A percentile compares a stretch with the other conserved stretches of the same genome.
phyloP scores from a whole-genome alignment of 2,888 invertebrate species.

The Petrophora chlorosata region DNA sequence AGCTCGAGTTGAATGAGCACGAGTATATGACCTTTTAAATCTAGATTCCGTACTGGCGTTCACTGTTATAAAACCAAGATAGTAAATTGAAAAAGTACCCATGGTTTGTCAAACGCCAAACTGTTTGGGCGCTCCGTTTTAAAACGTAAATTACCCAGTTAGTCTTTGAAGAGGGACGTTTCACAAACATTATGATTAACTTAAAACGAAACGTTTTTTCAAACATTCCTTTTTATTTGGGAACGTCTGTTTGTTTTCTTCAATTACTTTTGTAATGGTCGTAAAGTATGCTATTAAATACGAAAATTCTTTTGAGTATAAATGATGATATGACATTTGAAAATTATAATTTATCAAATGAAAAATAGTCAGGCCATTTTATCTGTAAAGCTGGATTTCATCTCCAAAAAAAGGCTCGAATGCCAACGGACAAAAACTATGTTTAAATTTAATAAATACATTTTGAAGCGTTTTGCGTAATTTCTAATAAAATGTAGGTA shows the following conservation, averaged over 20 bases:
- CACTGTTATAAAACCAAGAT: slow-evolving; percentile 20
- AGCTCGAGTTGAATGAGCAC: neutral
- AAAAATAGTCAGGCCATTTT: too few species aligned
- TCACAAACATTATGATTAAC: slow-evolving; percentile 9
- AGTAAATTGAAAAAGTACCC: slow-evolving; percentile 51
- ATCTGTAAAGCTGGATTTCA: too few species aligned
- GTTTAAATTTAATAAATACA: too few species aligned
- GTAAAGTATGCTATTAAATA: slow-evolving; percentile 5
- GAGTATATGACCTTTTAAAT: neutral
- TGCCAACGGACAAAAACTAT: too few species aligned
- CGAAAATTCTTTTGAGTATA: too few species aligned
- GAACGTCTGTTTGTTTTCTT: slow-evolving; percentile 25
- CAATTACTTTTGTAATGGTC: slow-evolving; percentile 6
- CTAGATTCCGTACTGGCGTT: neutral
- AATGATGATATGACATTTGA: too few species aligned
- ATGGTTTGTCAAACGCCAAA: slow-evolving; percentile 45
- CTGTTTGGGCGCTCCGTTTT: slow-evolving; percentile 33
- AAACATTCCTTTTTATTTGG: slow-evolving; percentile 9
- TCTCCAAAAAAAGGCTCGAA: too few species aligned
- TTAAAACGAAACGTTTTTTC: slow-evolving; percentile 8
- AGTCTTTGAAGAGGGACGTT: slow-evolving; percentile 6
- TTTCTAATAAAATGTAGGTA: too few species aligned
- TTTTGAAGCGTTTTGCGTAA: too few species aligned
- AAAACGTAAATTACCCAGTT: slow-evolving; percentile 22
- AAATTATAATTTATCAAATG: too few species aligned